These are phyloP conservation scores for Ips nitidus DNA, from an alignment of 1,140 invertebrate genomes.

Conservation along the genomic window DNA sequence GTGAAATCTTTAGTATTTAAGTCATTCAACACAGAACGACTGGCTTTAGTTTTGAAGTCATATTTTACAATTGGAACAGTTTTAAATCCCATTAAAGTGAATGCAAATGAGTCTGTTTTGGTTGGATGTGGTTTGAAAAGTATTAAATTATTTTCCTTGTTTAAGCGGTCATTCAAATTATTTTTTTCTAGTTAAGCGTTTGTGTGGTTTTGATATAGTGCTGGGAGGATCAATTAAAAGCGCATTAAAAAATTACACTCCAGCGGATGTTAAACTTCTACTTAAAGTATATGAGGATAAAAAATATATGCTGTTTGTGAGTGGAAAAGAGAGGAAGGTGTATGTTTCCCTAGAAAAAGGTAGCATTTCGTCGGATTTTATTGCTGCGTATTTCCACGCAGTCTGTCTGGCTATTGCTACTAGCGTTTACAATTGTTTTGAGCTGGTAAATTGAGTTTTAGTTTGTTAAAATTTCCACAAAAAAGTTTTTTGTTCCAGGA, in stretches of 20 bases:
- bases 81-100: conserved; percentile 56
- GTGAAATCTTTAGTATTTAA: conserved; percentile 73
- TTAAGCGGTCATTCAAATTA: neutral
- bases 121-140: conserved; percentile 54
- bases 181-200: conserved; percentile 50
- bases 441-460: conserved; percentile 38
- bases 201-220: conserved; percentile 58
- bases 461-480: neutral
- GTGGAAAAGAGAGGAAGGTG: conserved; percentile 52
- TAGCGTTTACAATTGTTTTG: conserved; percentile 44
- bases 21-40: conserved; percentile 77
- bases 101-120: conserved; percentile 62
- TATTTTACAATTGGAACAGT: conserved; percentile 59
- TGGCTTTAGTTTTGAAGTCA: conserved; percentile 65
- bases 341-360: conserved; percentile 55
- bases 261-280: conserved; percentile 48
- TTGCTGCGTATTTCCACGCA: conserved; percentile 60
- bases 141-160: conserved; percentile 38
- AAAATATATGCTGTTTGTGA: conserved; percentile 56
- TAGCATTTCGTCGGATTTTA: conserved; percentile 50
- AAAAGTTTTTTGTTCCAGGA: conserved; percentile 39
- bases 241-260: conserved; percentile 50
- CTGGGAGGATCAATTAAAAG: conserved; percentile 58
- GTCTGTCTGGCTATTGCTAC: conserved; percentile 53
- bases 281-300: conserved; percentile 51